Evolutionary conservation across 2,888 invertebrate genomes (phyloP), one percentile per base, ranked within the genome.

Genomic region (Hemistola chrysoprasaria): DNA sequence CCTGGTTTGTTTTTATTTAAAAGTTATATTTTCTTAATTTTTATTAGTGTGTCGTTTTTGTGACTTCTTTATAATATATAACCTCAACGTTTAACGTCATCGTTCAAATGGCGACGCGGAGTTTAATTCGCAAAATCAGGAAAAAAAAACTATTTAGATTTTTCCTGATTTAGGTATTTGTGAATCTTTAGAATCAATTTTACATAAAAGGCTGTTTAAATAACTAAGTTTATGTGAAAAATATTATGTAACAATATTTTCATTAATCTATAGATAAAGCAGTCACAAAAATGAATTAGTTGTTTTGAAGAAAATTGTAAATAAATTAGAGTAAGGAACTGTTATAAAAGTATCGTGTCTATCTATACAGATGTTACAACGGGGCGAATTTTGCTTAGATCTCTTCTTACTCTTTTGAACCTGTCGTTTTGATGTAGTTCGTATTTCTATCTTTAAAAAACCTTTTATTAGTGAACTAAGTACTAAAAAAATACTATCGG

Each of bases 301-400:
- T 16, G 4, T 46, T 40, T 46, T 37, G 33, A 35, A 38, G 31
- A 34, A 16, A 16, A 40, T 27, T 55, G 53, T 53, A 55, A 30
- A 55, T 55, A 52, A 41, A 32, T 37, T 52, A 52, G 48, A 20
- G 41, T 53, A 55, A 53, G 49, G 11, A 46, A 50, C 49, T 51
- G 54, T 51, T 54, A 51, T 40, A 32, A 36, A 11, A 16, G 34
- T 53, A 44, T 50, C 42, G 34, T 44, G 50, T 51, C 34, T 38
- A 44, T 44, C 33, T 44, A 40, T 45, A 50, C 47, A 36, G 40
- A 44, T 23, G 41, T 47, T 39, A 40, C 40, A 47, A 43, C 29
- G 51, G 48, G 51, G 49, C 49, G 30, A 43, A 29, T 44, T 49
- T 41, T 43, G 32, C 26, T 32, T 49, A 54, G 47, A 49, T 34